Conservation (phyloP, 1,140 invertebrate genomes). For the Neodiprion lecontei region DNA sequence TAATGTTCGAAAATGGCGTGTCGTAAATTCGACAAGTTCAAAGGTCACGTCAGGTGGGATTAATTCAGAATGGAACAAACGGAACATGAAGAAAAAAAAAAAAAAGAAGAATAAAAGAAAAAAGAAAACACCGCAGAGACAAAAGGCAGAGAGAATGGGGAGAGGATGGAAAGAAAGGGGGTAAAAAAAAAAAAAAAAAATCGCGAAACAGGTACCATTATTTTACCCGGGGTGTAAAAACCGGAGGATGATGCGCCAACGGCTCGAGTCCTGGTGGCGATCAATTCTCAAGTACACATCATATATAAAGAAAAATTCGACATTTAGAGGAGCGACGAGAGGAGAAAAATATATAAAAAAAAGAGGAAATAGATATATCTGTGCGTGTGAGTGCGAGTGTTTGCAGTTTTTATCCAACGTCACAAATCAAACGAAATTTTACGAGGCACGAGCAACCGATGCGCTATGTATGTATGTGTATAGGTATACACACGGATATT, state of each 20-base stretch:
- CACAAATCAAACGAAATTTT: too few species aligned
- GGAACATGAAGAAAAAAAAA: not conserved
- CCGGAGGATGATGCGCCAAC: not conserved
- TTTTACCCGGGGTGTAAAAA: not conserved
- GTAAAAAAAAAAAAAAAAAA: not conserved
- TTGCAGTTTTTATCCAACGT: too few species aligned
- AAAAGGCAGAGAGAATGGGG: not conserved
- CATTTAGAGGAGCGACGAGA: not conserved
- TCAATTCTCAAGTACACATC: too few species aligned
- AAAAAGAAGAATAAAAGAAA: not conserved
- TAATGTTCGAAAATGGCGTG: not conserved
- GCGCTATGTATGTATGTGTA: too few species aligned
- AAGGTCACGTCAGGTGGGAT: not conserved
- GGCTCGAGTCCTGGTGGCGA: too few species aligned
- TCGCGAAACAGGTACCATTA: not conserved
- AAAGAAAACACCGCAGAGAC: not conserved
- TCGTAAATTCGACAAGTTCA: slow-evolving; percentile 1
- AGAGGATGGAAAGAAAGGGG: not conserved
- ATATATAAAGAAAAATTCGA: not conserved
- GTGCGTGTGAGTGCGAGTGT: too few species aligned
- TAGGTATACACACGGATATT: too few species aligned
- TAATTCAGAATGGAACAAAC: not conserved
- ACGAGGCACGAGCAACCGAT: too few species aligned
- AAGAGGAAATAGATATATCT: not conserved
- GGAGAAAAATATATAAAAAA: not conserved